These are phyloP conservation scores for Bos javanicus DNA, from an alignment of 2,113 vertebrate genomes.

Conservation along the genomic window DNA sequence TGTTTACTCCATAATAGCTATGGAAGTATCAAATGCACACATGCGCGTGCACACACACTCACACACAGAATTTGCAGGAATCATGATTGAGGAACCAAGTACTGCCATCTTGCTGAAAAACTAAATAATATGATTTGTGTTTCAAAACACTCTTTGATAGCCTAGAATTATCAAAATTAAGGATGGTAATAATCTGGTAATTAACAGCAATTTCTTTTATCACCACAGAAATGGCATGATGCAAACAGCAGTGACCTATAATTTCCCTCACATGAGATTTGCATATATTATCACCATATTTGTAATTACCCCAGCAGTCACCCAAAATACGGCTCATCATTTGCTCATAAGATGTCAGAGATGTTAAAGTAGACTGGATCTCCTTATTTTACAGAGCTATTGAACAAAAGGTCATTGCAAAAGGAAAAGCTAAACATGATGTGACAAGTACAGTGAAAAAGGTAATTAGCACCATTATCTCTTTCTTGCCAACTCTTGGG, in stretches of 20 bases:
- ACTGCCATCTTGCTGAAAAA: constrained; percentile 70
- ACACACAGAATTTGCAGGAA: background rate
- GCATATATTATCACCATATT: constrained; percentile 62
- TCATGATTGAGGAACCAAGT: constrained; percentile 14
- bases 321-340: constrained; percentile 56
- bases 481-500: constrained; percentile 36
- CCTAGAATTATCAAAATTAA: constrained; percentile 77
- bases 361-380: background rate
- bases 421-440: constrained; percentile 33
- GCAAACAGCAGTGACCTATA: constrained; percentile 73
- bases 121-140: constrained; percentile 62
- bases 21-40: constrained; percentile 36
- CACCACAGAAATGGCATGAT: constrained; percentile 62
- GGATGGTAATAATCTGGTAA: constrained; percentile 72
- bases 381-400: constrained; percentile 46
- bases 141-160: constrained; percentile 67
- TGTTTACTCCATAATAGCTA: constrained; percentile 29
- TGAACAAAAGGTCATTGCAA: constrained; percentile 55
- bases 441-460: constrained; percentile 44
- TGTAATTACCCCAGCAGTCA: constrained; percentile 71
- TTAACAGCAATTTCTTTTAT: constrained; percentile 78
- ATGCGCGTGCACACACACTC: accelerated
- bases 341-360: constrained; percentile 50
- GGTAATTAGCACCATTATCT: constrained; percentile 57
- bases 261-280: constrained; percentile 64